Base-by-base conservation (phyloP, 2,888 invertebrate species). In the Andrena hattorfiana region DNA sequence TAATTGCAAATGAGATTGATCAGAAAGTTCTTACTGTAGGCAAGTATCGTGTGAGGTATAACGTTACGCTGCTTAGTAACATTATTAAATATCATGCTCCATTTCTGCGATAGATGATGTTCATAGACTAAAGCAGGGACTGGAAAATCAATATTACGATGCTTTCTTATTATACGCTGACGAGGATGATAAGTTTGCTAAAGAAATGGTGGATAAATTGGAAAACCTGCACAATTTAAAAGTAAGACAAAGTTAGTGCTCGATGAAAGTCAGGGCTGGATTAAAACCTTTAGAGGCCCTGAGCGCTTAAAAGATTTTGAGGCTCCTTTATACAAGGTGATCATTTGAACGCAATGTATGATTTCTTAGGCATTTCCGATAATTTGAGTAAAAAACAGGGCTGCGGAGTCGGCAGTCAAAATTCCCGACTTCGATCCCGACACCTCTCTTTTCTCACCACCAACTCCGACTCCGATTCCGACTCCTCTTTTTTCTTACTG, bases 131-230 rank as follows among this genome's bases (percentile, higher is more conserved):
- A 92, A 93, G 10, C 91, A 93, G 88, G 95, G 95, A 6, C 92
- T 94, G 82, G 94, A 90, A 90, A 95, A 95, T 8, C 96, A 97
- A 90, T 94, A 94, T 51, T 98, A 98, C 89, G 97, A 98, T 94
- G 98, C 97, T 0, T 97, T 97, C 91, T 95, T 98, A 10, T 92
- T 98, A 35, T 97, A 96, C 88, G 97, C 97, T 0, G 96, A 96
- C 60, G 96, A 96, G 81, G 98, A 98, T 92, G 94, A 95, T 16
- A 95, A 95, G 2, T 97, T 97, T 94, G 97, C 97, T 0, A 95
- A 95, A 0, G 94, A 96, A 87, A 94, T 97, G 78, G 94, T 97
- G 20, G 94, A 94, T 0, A 95, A 95, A 85, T 95, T 97, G 94
- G 96, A 96, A 90, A 93, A 92, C 26, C 95, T 95, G 60, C 95